A percentile compares a stretch with the other conserved stretches of the same genome.
Conservation (phyloP, 1,140 invertebrate genomes). For the Gonatopus flavifemur region DNA sequence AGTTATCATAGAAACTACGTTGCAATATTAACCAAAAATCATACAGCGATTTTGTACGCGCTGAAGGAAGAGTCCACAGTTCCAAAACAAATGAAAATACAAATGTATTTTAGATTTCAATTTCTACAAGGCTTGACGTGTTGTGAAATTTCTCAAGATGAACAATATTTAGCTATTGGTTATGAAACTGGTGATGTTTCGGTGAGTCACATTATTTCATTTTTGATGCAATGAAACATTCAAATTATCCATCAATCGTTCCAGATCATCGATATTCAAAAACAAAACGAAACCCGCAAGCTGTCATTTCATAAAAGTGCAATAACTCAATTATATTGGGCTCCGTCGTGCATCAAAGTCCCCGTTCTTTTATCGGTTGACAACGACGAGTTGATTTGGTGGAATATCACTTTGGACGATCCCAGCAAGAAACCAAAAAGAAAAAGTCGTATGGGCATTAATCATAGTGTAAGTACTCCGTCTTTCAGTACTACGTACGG, state of each 20-base stretch:
- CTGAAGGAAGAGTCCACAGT: slow-evolving; percentile 6
- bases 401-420: slow-evolving; percentile 39
- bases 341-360: slow-evolving; percentile 26
- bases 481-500: background rate
- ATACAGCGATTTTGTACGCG: slow-evolving; percentile 14
- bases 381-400: slow-evolving; percentile 46
- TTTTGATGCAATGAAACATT: background rate
- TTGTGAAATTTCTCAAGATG: slow-evolving; percentile 49
- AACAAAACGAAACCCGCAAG: slow-evolving; percentile 20
- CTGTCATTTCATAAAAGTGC: slow-evolving; percentile 36
- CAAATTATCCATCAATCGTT: slow-evolving; percentile 3
- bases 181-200: slow-evolving; percentile 44
- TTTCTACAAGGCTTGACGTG: slow-evolving; percentile 31
- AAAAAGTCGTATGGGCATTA: slow-evolving; percentile 38
- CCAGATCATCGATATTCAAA: slow-evolving; percentile 41
- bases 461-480: slow-evolving; percentile 35
- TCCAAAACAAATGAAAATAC: slow-evolving; percentile 6
- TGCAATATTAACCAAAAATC: slow-evolving; percentile 33
- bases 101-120: slow-evolving; percentile 4
- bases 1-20: slow-evolving; percentile 35
- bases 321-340: slow-evolving; percentile 46
- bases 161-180: slow-evolving; percentile 46
- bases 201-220: slow-evolving; percentile 32
- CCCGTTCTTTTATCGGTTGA: slow-evolving; percentile 45
- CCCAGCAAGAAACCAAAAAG: slow-evolving; percentile 22